Percentiles rank a stretch among this genome's conserved stretches.
phyloP scores from a whole-genome alignment of 2,797 vertebrate species.

The Hapalemur alaotrensis region DNA sequence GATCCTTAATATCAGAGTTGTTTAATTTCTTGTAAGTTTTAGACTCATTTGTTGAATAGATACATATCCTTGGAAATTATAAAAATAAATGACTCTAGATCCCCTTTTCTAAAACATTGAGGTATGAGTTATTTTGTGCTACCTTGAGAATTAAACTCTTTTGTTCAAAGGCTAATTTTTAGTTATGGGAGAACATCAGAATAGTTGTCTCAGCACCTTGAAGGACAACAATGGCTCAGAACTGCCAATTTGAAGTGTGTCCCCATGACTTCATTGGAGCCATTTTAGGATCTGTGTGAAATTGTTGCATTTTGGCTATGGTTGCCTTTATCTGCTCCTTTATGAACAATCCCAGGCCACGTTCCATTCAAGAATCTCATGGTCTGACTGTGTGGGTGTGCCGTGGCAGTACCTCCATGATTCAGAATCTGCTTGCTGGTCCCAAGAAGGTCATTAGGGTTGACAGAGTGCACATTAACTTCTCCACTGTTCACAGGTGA shows the following conservation, averaged over 20 bases:
- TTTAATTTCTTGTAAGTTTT: conserved; percentile 23
- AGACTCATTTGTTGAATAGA: neutral
- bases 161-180: neutral
- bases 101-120: neutral
- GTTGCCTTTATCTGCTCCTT: neutral
- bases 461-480: neutral
- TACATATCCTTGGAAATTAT: neutral
- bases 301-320: neutral
- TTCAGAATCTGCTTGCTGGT: neutral
- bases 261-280: neutral
- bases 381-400: neutral
- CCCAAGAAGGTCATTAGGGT: neutral
- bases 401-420: neutral
- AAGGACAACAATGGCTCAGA: neutral
- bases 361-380: neutral
- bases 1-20: neutral
- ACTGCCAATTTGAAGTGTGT: neutral
- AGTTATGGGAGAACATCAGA: neutral
- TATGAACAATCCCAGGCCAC: neutral
- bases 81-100: neutral
- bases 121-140: neutral
- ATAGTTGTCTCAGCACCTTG: neutral
- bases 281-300: neutral
- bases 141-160: neutral
- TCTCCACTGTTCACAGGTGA: neutral